Percentiles rank a stretch among this genome's conserved stretches.
phyloP scores from a whole-genome alignment of 2,888 invertebrate genomes.

The Xestia c-nigrum region DNA sequence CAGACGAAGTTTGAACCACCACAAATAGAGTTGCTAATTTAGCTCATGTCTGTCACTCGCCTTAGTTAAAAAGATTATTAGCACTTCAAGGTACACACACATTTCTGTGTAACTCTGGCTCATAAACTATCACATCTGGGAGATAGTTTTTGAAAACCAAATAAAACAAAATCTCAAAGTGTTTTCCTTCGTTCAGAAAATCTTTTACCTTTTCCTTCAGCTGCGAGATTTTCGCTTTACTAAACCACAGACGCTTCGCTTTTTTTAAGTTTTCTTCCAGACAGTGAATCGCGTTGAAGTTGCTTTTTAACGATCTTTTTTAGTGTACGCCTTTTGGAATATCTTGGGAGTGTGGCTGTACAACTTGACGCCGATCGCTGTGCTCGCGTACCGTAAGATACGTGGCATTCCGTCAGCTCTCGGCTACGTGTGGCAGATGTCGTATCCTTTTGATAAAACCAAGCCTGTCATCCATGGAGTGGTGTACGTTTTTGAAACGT shows the following conservation, averaged over 20 bases:
- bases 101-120: background rate
- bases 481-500: constrained; percentile 78
- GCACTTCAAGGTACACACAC: background rate
- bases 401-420: constrained; percentile 74
- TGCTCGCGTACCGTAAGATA: constrained; percentile 74
- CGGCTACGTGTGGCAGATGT: constrained; percentile 80
- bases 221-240: constrained; percentile 14
- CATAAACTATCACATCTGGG: background rate
- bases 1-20: too few relatives aligned
- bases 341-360: constrained; percentile 79
- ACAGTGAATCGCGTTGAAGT: constrained; percentile 8
- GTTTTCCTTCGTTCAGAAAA: background rate
- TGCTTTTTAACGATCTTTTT: constrained; percentile 59
- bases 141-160: constrained; percentile 5
- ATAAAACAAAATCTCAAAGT: background rate
- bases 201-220: constrained; percentile 9
- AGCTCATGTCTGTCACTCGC: too few relatives aligned
- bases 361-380: constrained; percentile 78
- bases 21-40: too few relatives aligned
- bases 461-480: constrained; percentile 76
- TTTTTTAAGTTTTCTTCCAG: constrained; percentile 24
- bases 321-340: constrained; percentile 83
- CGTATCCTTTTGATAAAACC: constrained; percentile 85
- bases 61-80: background rate
- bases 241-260: constrained; percentile 9